Evolutionary conservation across 2,888 invertebrate genomes (phyloP), one percentile per base, ranked within the genome.

Genomic region (Osmoderma eremita): DNA sequence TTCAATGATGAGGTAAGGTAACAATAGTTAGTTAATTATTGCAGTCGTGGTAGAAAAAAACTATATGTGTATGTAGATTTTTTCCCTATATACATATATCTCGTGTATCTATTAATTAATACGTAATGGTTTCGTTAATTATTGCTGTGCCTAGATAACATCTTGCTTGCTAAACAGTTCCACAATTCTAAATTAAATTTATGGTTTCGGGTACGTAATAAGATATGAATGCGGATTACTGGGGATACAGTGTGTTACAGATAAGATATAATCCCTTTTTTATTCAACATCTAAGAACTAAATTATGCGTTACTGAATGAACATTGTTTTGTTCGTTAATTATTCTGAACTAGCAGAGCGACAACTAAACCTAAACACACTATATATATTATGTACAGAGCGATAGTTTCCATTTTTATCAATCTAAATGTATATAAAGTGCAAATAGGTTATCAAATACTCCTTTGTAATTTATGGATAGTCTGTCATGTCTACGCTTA

Each of bases 281-380:
- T 1, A 24, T 36, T 38, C 3, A 18, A 4, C 6, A 30, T 30
- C 30, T 18, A 10, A 38, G 10, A 45, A 54, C 54, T 54, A 54
- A 54, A 54, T 39, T 30, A 54, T 39, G 18, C 5, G 15, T 45
- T 45, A 24, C 39, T 54, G 53, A 39, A 12, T 18, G 39, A 38
- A 38, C 10, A 12, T n/a, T 12, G 20, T n/a, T 49, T 41, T 51
- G 1, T 30, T 56, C 30, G 30, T 30, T 24, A 24, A 24, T 24
- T 30, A 30, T 45, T 12, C 17, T 48, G 45, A n/a, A 30, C 58
- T 30, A 48, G 36, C 45, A 61, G 58, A 61, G 58, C 58, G 38
- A 53, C 38, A 61, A 61, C 58, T 61, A 61, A 61, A 61, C 17
- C 58, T 61, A 61, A 61, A 45, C 45, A 61, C 58, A 61, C 42